Evolutionary conservation across 2,888 invertebrate genomes (phyloP), one percentile per base, ranked within the genome.

Genomic region (Chrysolina americana): DNA sequence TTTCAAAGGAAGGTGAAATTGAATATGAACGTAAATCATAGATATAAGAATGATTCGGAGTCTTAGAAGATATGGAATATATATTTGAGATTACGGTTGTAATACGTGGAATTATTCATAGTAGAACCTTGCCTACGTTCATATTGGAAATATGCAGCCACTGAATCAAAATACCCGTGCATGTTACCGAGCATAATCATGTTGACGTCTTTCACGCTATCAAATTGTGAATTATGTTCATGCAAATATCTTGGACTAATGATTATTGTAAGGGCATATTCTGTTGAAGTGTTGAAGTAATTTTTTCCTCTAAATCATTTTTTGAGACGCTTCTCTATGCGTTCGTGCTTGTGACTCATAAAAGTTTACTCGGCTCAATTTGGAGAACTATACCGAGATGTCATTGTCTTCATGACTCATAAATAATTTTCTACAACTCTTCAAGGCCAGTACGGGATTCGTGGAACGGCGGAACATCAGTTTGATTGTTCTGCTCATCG

Each of bases 361-460:
- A 17, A 19, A 9, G 17, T 50, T 50, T 9, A 59, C 13, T 59
- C 59, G 23, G 28, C 23, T 11, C 28, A 15, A 59, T n/a, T 59
- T 59, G 36, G 8, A 28, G 28, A 36, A 59, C 13, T 47, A 2
- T 44, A 44, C 44, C 2, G 8, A 13, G 44, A 28, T 59, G 59
- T 59, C 59, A 59, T 23, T 59, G 59, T 59, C 59, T 36, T 59
- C 59, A 59, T 59, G 59, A 59, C 9, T 59, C 59, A n/a, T 59
- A 13, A 28, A 59, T 13, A 59, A 59, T 28, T 28, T 28, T 59
- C 15, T 28, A 17, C 23, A 59, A 59, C 36, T n/a, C 6, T 59
- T 59, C 59, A 59, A 36, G 59, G 59, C 1, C 36, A 59, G 1
- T 59, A 36, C n/a, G 23, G 5, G 15, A n/a, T 59, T 59, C 59